Base-by-base conservation (phyloP, 2,797 vertebrate genomes). In the Scleropages formosus region DNA sequence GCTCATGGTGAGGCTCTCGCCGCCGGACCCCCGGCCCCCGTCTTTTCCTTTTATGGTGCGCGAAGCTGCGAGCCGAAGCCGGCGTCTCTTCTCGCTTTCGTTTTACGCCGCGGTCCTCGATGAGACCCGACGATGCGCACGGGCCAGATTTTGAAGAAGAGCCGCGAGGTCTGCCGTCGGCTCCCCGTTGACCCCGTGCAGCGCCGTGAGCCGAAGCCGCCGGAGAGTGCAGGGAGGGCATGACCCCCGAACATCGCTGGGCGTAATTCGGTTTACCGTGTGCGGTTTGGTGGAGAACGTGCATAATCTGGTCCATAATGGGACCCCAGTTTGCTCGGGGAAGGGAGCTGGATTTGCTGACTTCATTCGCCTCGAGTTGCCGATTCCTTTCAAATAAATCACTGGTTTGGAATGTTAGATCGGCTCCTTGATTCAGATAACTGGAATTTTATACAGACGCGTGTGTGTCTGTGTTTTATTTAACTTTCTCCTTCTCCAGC, bases 1-100 rank as follows among this genome's bases (percentile, higher is more conserved):
- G 85, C 91, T 99, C 76, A 94, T 99, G 97, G 98, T 99, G 85
- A 96, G 95, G 73, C 76, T 76, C 74, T 39, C 80, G 79, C 86
- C 59, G 65, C 11, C n/a, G 20, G 46, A 67, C 4, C 3, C 39
- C 27, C 4, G 4, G 64, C n/a, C 0, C 2, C 8, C 18, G 11
- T 22, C 8, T 13, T 18, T 11, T 0, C 16, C 64, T 44, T 31
- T 3, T 46, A 20, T 31, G 44, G 27, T n/a, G n/a, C 68, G 44
- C 22, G 39, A 24, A 46, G 39, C 47, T 39, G 6, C 20, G 12
- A 44, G 65, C 39, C n/a, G 11, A 4, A 16, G 10, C 16, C n/a
- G 62, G 24, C n/a, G 64, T 16, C 26, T 9, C 31, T 6, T 16
- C 10, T 27, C 11, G 61, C 1, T 26, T 61, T 8, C 61, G 61